These are phyloP conservation scores for Drosophila saltans DNA, from an alignment of 1,140 invertebrate species.

Conservation along the genomic window DNA sequence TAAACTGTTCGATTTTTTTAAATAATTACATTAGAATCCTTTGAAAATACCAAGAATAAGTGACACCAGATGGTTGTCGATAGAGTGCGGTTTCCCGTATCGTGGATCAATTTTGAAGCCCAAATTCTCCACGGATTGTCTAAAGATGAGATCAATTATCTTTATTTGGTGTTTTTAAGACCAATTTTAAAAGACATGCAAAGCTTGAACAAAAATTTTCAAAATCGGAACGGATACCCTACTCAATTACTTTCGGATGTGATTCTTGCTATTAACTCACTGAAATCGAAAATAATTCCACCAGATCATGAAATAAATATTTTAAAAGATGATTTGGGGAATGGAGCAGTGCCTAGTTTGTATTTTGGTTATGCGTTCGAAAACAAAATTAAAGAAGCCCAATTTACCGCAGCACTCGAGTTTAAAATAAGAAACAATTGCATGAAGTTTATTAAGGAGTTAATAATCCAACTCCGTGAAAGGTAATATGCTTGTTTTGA, in stretches of 20 bases:
- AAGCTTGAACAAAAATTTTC: background rate
- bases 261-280: no score
- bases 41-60: no score
- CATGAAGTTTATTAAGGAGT: slow-evolving; percentile 1
- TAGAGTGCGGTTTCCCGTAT: slow-evolving; percentile 12
- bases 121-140: slow-evolving; percentile 7
- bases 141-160: slow-evolving; percentile 3
- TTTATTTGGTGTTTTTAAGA: slow-evolving; percentile 22
- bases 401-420: background rate
- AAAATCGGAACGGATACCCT: no score
- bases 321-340: background rate
- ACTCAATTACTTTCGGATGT: no score
- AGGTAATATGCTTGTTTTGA: background rate
- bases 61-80: slow-evolving; percentile 5
- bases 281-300: no score
- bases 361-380: slow-evolving; percentile 2
- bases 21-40: no score
- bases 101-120: slow-evolving; percentile 19
- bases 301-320: no score
- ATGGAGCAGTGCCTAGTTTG: slow-evolving; percentile 1
- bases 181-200: slow-evolving; percentile 22
- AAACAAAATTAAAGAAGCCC: background rate
- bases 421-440: slow-evolving; percentile 8
- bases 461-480: slow-evolving; percentile 12
- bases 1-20: slow-evolving; percentile 7